Conservation (phyloP, 2,888 invertebrate genomes). For the Epistrophella euchroma region DNA sequence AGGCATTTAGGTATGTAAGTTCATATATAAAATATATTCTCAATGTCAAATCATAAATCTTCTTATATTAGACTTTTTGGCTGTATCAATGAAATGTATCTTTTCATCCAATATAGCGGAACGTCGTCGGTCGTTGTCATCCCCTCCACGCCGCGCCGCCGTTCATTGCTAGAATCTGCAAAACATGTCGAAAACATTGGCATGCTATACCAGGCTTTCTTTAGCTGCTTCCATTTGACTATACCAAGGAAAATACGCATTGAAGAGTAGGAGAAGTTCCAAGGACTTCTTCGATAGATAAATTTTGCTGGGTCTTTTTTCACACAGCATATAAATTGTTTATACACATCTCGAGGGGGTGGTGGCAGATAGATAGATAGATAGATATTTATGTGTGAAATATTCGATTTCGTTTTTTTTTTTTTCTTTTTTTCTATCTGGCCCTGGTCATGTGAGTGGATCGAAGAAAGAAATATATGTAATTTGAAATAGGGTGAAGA, state of each 20-base stretch:
- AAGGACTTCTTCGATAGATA: constrained; percentile 60
- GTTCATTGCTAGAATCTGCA: constrained; percentile 12
- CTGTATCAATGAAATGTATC: constrained; percentile 84
- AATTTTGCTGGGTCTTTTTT: constrained; percentile 41
- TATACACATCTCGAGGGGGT: constrained; percentile 35
- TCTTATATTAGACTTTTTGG: constrained; percentile 83
- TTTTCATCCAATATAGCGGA: constrained; percentile 74
- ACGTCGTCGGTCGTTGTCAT: background rate
- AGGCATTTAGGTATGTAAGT: too few relatives aligned
- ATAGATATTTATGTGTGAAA: constrained; percentile 74
- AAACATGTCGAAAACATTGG: constrained; percentile 9
- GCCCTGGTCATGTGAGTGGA: constrained; percentile 32
- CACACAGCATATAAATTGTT: constrained; percentile 48
- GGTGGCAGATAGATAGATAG: constrained; percentile 55
- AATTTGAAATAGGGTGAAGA: constrained; percentile 65
- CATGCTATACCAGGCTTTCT: background rate
- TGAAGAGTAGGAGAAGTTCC: constrained; percentile 19
- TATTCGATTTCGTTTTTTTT: constrained; percentile 57
- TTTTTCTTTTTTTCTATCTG: background rate
- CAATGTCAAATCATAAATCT: constrained; percentile 47
- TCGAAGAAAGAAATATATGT: constrained; percentile 34
- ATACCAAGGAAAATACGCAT: constrained; percentile 52
- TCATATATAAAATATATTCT: too few relatives aligned
- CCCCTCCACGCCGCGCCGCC: background rate
- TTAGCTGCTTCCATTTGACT: constrained; percentile 30